Conservation (phyloP, 2,888 invertebrate species). For the Fragum sueziense region DNA sequence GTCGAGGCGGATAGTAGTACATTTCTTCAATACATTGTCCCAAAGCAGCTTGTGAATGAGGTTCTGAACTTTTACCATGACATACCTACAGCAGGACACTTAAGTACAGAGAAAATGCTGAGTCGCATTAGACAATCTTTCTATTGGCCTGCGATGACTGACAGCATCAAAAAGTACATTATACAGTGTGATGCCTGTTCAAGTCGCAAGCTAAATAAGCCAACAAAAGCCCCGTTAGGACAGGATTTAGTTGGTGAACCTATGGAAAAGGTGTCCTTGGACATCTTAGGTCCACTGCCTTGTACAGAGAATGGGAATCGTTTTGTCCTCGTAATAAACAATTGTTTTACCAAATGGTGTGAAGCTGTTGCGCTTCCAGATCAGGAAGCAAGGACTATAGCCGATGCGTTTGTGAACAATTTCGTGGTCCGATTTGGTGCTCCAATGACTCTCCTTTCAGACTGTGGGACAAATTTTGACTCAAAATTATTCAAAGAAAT, state of each 20-base stretch:
- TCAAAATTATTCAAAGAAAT: conserved; percentile 31
- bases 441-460: conserved; percentile 43
- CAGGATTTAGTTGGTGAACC: conserved; percentile 44
- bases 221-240: conserved; percentile 27
- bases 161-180: background rate
- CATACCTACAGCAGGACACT: conserved; percentile 20
- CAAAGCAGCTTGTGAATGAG: background rate
- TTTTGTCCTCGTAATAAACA: conserved; percentile 54
- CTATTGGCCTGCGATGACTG: conserved; percentile 21
- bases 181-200: conserved; percentile 19
- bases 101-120: conserved; percentile 23
- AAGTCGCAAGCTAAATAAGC: background rate
- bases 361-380: conserved; percentile 46
- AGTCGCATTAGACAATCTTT: background rate
- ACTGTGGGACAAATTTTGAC: conserved; percentile 47
- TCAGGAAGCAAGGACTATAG: conserved; percentile 49
- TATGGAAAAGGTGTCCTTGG: conserved; percentile 60
- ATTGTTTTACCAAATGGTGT: conserved; percentile 50
- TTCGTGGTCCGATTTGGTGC: conserved; percentile 55
- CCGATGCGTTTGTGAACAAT: conserved; percentile 50
- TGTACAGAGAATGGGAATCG: conserved; percentile 41
- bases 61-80: conserved; percentile 23
- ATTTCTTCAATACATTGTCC: background rate
- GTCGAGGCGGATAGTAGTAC: background rate
- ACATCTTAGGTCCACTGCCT: conserved; percentile 58